Evolutionary conservation across 1,140 invertebrate genomes (phyloP).

Genomic region (Leptoteleia sp.): DNA sequence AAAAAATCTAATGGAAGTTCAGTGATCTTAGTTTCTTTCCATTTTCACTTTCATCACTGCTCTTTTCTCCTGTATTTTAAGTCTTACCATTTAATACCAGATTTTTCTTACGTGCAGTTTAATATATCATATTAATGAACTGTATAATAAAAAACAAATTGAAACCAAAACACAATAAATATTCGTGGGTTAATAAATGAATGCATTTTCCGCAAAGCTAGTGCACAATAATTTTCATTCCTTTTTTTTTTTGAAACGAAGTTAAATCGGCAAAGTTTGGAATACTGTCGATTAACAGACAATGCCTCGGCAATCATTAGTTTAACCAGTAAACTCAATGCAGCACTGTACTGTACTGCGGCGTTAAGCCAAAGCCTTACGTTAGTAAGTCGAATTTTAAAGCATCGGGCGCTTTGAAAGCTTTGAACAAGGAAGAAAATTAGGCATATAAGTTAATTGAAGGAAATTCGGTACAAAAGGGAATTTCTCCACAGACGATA

Average conservation of each 20-base stretch:
- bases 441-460: conserved; percentile 53
- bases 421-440: conserved; percentile 62
- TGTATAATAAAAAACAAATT: conserved; percentile 4
- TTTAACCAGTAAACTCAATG: conserved; percentile 53
- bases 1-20: too few species aligned
- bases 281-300: conserved; percentile 50
- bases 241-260: conserved; percentile 37
- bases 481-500: conserved; percentile 57
- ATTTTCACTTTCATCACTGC: too few species aligned
- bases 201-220: conserved; percentile 66
- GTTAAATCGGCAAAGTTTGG: conserved; percentile 52
- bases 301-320: conserved; percentile 50
- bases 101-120: conserved; percentile 6
- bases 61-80: too few species aligned
- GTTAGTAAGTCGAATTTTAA: conserved; percentile 61
- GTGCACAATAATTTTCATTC: conserved; percentile 62
- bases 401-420: conserved; percentile 57
- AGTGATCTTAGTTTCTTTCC: too few species aligned
- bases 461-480: conserved; percentile 53
- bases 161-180: conserved; percentile 5
- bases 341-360: conserved; percentile 49
- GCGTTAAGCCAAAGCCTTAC: conserved; percentile 64
- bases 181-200: conserved; percentile 56
- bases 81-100: conserved; percentile 7
- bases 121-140: conserved; percentile 1